Base-by-base conservation (phyloP, 2,888 invertebrate species). In the Agrilus cyanescens region DNA sequence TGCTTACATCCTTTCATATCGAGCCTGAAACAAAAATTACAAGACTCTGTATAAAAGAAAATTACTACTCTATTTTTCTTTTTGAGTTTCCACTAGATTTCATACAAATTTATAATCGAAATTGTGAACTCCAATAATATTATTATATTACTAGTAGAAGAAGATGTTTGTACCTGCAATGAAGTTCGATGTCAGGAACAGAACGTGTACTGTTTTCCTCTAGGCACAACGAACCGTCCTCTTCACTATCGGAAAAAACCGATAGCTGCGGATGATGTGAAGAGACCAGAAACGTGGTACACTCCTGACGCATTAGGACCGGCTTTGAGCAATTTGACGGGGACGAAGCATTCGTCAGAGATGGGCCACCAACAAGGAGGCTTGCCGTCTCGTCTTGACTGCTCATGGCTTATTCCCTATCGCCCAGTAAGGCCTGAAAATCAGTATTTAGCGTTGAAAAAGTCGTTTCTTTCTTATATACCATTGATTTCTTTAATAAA, bases 321-420 rank as follows among this genome's bases (percentile, higher is more conserved):
- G 88, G 88, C 64, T 88, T 88, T 45, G 75, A 74, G 45, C 73
- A 67, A 52, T 66, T 66, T 38, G 71, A 68, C 41, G 63, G 62
- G 40, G 71, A 68, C 51, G 65, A 62, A 49, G 66, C 65, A 65
- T 58, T 66, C 54, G 65, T 70, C 63, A 76, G 72, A 8, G 74
- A 69, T 35, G 78, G 75, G 42, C 76, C 75, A 49, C 77, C 76
- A 49, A 82, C 78, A 52, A 88, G 72, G 46, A 87, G 75, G 56
- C 85, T 85, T 44, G 85, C 82, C 43, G 86, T 86, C 70, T 87
- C 86, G 66, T 87, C 87, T 60, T 80, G 82, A 65, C 82, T 84
- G 51, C 84, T 67, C 67, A 67, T 68, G 51, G 43, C 37, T 18
- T 30, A 34, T 41, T 30, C 31, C 36, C 42, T 45, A 46, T 46